Base-by-base conservation (phyloP, 2,888 invertebrate species). In the Parnassius apollo region DNA sequence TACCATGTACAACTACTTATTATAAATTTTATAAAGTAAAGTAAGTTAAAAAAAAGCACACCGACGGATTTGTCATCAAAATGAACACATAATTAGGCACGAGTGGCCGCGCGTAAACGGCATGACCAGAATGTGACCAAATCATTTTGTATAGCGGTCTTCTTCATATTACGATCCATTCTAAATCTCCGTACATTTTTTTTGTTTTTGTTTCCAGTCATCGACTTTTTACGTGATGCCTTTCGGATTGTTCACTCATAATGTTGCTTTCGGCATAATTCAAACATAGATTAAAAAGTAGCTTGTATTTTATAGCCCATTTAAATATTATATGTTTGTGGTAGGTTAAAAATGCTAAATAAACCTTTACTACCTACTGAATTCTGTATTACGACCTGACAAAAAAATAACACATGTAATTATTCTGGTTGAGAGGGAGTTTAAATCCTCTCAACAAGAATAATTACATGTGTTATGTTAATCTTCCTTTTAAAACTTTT, bases 61-160 rank as follows among this genome's bases (percentile, higher is more conserved):
- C 49, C 49, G 49, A 68, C 54, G 45, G 51, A 52, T 51, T 54
- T 58, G 62, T 57, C 66, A 77, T 77, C 78, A 76, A 74, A 75
- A 76, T 75, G 78, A 76, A 79, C 77, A 75, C 71, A 81, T 84
- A 82, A 87, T 87, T 86, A 86, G 80, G 81, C 76, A 67, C 80
- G 74, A 75, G 72, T 74, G 76, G 75, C 69, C 73, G 75, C 62
- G 59, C 74, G 70, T 85, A 84, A 86, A 83, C 86, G 85, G 77
- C 82, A 78, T 80, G 79, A 85, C 84, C 83, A 82, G 79, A 82
- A 77, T 85, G 85, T 86, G 86, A 86, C 88, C 83, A 81, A 88
- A 86, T 82, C 82, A 83, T 85, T 86, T 86, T 83, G 81, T 81
- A 81, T 72, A 71, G 79, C 75, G 80, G 82, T 84, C 85, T 81